phyloP scores from a whole-genome alignment of 2,797 vertebrate species.

The Anabacerthia variegaticeps region DNA sequence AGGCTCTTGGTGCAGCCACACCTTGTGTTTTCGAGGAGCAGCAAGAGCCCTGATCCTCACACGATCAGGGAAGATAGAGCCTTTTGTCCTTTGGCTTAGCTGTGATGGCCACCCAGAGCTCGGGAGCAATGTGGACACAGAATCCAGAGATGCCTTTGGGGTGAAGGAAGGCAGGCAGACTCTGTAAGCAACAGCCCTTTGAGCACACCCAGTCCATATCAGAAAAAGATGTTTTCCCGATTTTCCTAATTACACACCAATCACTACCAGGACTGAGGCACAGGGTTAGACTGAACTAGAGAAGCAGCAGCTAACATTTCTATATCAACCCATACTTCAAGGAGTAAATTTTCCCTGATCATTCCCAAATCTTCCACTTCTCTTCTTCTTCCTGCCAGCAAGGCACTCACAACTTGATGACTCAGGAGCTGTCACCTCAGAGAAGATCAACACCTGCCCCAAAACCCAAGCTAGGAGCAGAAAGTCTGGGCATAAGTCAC shows the following conservation, averaged over 20 bases:
- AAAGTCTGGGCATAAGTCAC: not conserved
- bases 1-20: not conserved
- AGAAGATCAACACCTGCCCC: not conserved
- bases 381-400: not conserved
- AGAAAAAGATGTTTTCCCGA: not conserved
- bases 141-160: not conserved
- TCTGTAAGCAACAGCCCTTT: not conserved
- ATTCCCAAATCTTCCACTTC: not conserved
- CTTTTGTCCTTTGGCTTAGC: not conserved
- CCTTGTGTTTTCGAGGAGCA: not conserved
- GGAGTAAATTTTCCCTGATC: not conserved
- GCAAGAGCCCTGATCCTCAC: not conserved
- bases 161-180: not conserved
- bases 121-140: fast-evolving
- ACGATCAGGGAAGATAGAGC: not conserved
- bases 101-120: not conserved
- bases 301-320: not conserved
- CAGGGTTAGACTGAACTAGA: not conserved
- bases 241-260: not conserved
- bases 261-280: not conserved
- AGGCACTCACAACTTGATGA: not conserved
- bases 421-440: not conserved
- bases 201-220: not conserved
- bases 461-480: not conserved
- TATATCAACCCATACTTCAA: not conserved